phyloP scores from a whole-genome alignment of 1,140 invertebrate genomes.

The Akabosia matsudoensis region DNA sequence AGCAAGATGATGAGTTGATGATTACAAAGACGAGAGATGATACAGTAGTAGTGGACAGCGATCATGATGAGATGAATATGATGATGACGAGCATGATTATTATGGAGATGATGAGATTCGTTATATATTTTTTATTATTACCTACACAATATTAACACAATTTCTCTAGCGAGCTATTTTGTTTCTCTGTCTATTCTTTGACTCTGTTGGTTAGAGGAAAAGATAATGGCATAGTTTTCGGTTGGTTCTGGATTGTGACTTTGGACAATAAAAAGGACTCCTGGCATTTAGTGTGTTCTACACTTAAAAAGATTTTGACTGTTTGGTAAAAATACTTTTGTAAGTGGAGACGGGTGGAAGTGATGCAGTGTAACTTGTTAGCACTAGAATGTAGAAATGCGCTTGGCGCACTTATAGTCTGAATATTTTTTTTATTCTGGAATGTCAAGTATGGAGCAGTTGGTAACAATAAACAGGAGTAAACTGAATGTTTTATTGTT shows the following conservation, averaged over 20 bases:
- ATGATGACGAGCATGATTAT: constrained; percentile 15
- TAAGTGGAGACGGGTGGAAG: neutral
- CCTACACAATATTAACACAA: constrained; percentile 22
- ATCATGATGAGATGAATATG: constrained; percentile 10
- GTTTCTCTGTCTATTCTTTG: neutral
- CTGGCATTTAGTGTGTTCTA: neutral
- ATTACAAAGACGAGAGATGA: neutral
- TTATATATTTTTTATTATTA: constrained; percentile 22
- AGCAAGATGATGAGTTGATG: constrained; percentile 7
- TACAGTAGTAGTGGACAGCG: neutral
- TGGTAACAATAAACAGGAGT: constrained; percentile 23
- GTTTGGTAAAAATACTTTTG: neutral
- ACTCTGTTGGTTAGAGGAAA: too few species aligned
- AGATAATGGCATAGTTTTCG: constrained; percentile 19
- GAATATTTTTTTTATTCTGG: neutral
- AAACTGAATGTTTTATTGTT: constrained; percentile 1
- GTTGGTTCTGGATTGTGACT: constrained; percentile 16
- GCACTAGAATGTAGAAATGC: neutral
- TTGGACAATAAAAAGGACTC: constrained; percentile 11
- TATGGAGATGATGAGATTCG: constrained; percentile 21
- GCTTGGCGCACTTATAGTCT: neutral
- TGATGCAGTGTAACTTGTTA: neutral
- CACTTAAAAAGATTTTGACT: neutral
- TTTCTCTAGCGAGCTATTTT: constrained; percentile 4
- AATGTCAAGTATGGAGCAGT: constrained; percentile 24